Base-by-base conservation (phyloP, 1,140 invertebrate genomes). In the Ceratina australensis region DNA sequence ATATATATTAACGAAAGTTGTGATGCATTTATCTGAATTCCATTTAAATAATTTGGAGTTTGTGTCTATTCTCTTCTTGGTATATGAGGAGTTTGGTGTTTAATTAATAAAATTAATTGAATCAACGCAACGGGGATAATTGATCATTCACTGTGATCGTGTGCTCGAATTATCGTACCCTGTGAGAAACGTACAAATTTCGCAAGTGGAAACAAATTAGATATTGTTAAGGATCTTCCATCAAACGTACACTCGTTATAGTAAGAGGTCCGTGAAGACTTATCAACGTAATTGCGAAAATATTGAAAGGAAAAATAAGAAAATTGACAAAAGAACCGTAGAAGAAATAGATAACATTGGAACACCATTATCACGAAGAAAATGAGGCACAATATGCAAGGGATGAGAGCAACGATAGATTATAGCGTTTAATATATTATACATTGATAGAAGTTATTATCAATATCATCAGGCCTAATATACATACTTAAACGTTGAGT, bases 401-500 rank as follows among this genome's bases (percentile, higher is more conserved):
- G 65, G 69, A 69, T 71, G 74, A 52, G 74, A 77, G 66, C 66
- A 77, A 77, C 67, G 74, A 80, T 81, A 71, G 65, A 76, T 71
- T 50, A 60, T 82, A 71, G 72, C 52, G 79, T 76, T 56, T 82
- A 72, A 71, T 56, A 78, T 78, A 54, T 54, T 54, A 54, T 18
- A 71, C 52, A 56, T 72, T 65, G 77, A 72, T 80, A 72, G 64
- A 74, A 71, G 52, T 18, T 85, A 84, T 87, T 85, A 88, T 86
- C 81, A 87, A 90, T 89, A 89, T 89, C 83, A 90, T 91, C 89
- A 86, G 90, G 91, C 91, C 90, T 91, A 92, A 91, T 91, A 90
- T 92, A 90, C 89, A 90, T 92, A 90, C 89, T 91, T 91, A 91
- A 86, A 89, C 86, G 89, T 91, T 90, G 89, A 85, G 84, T 91